Conservation (phyloP, 2,888 invertebrate species). For the Leptura quadrifasciata region DNA sequence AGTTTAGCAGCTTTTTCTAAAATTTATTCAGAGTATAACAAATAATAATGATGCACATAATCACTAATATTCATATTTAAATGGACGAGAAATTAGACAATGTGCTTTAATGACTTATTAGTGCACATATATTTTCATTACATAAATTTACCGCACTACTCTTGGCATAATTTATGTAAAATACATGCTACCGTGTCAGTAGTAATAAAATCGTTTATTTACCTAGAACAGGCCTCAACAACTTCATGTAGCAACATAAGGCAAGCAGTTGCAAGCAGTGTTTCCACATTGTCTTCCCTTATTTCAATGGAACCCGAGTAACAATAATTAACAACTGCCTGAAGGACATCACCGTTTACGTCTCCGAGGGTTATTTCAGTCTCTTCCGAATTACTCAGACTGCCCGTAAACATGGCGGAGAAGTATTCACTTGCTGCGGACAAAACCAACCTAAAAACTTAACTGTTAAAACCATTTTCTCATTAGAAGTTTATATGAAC, state of each 20-base stretch:
- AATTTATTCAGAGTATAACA: no score
- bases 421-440: slow-evolving; percentile 96
- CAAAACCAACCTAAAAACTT: slow-evolving; percentile 83
- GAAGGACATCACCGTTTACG: slow-evolving; percentile 90
- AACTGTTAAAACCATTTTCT: background rate
- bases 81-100: no score
- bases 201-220: slow-evolving; percentile 5
- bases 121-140: no score
- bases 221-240: slow-evolving; percentile 88
- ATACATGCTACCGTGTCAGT: no score
- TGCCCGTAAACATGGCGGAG: slow-evolving; percentile 95
- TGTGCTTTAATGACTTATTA: background rate
- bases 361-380: slow-evolving; percentile 89
- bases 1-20: no score
- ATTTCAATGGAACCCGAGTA: slow-evolving; percentile 91
- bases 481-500: background rate
- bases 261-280: slow-evolving; percentile 90
- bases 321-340: slow-evolving; percentile 90
- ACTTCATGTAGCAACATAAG: slow-evolving; percentile 90
- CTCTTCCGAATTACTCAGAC: slow-evolving; percentile 88
- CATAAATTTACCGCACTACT: no score
- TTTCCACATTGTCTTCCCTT: slow-evolving; percentile 93
- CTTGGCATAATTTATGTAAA: no score
- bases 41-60: no score
- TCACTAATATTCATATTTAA: no score